These are phyloP conservation scores for Osmerus mordax DNA, from an alignment of 2,113 vertebrate genomes.

Conservation along the genomic window DNA sequence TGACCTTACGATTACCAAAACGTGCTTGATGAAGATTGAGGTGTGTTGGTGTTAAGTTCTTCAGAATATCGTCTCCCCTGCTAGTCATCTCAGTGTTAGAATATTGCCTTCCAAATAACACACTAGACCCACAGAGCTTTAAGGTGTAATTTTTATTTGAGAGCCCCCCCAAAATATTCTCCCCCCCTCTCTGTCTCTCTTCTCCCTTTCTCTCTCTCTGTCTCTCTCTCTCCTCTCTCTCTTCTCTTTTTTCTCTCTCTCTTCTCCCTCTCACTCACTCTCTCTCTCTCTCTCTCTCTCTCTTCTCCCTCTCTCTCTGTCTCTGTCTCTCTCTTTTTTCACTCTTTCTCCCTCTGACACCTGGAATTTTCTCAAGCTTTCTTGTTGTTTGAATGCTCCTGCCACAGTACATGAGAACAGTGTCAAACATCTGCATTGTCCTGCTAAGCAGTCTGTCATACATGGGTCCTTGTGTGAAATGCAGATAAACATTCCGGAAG, in stretches of 20 bases:
- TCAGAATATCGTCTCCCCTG: conserved; percentile 42
- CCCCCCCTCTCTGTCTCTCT: too few species aligned
- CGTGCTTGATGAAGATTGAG: conserved; percentile 57
- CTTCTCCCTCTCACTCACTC: too few species aligned
- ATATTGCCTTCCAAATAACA: conserved; percentile 68
- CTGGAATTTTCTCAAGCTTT: conserved; percentile 27
- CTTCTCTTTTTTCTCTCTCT: too few species aligned
- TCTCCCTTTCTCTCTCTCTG: too few species aligned
- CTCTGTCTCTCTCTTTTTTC: too few species aligned
- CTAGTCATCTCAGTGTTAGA: conserved; percentile 48
- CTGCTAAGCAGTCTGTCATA: conserved; percentile 17
- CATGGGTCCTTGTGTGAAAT: conserved; percentile 36
- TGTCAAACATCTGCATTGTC: conserved; percentile 22
- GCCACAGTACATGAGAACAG: conserved; percentile 7
- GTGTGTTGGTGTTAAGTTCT: conserved; percentile 46
- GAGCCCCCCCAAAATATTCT: background rate
- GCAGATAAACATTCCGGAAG: conserved; percentile 54
- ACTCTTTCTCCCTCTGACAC: conserved; percentile 34
- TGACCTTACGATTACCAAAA: conserved; percentile 73
- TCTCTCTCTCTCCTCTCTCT: too few species aligned
- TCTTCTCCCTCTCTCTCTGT: too few species aligned
- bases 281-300: too few species aligned
- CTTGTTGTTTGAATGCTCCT: conserved; percentile 16
- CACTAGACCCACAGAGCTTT: conserved; percentile 60
- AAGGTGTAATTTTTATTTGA: conserved; percentile 57